Base-by-base conservation (phyloP, 2,797 vertebrate species). In the Rhabdomys pumilio region DNA sequence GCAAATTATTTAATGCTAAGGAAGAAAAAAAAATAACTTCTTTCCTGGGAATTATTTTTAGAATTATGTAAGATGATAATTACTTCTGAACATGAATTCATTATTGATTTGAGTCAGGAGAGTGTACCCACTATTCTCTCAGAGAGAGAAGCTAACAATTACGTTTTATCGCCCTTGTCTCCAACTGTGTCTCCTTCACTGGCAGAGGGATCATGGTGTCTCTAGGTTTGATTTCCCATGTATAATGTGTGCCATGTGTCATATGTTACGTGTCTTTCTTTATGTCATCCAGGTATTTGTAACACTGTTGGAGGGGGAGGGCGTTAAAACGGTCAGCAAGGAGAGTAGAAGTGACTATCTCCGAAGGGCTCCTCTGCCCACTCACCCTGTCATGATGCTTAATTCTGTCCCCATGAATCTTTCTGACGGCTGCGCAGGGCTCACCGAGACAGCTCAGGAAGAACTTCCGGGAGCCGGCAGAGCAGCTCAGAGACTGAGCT, bases 401-500 rank as follows among this genome's bases (percentile, higher is more conserved):
- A 93, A 97, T 14, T 0, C n/a, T 96, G 41, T 95, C 22, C 77
- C 61, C 77, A 19, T 92, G 41, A 55, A 1, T 96, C 90, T 97
- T 91, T 97, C 72, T 19, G 38, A 0, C 76, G 93, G 26, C 97
- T 94, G 2, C 83, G 69, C 92, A 99, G 99, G 98, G 99, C 99
- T 94, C 99, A 99, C 98, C 98, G 99, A 93, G 99, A 99, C 84
- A 99, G 98, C 97, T 99, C 99, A 0, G 99, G 98, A 92, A 99
- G 99, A 97, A 98, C 99, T 41, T 99, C 99, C 13, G 99, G 99
- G 97, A 99, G 99, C 98, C 99, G 99, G 41, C 99, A 99, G 98
- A 99, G 99, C 98, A 99, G 99, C 98, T 99, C 99, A 0, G 99
- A 99, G 97, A 99, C 99, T 0, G 99, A 99, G 96, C 97, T 99